Evolutionary conservation across 2,888 invertebrate species (phyloP).

Genomic region (Galeopsomyia nigrocyanea): DNA sequence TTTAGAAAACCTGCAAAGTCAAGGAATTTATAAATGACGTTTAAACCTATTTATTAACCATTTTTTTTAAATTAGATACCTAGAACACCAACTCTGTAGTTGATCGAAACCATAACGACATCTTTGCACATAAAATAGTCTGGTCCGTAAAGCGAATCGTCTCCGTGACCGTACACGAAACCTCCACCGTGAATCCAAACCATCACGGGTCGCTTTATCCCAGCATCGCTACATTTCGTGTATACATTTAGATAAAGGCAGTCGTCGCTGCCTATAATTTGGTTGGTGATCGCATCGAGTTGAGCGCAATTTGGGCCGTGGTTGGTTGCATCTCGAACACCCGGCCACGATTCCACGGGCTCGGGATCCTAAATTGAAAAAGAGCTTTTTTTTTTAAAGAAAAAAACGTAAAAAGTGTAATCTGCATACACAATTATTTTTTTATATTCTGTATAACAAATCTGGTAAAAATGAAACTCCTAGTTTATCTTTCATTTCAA

Average conservation of each 20-base stretch:
- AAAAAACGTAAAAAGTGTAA: too few species aligned
- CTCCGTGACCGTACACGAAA: slow-evolving; percentile 53
- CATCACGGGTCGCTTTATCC: slow-evolving; percentile 54
- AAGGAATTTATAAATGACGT: too few species aligned
- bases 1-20: slow-evolving; percentile 50
- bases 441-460: too few species aligned
- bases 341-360: slow-evolving; percentile 56
- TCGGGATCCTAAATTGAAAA: slow-evolving; percentile 55
- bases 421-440: too few species aligned
- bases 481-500: too few species aligned
- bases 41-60: too few species aligned
- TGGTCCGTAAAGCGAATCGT: slow-evolving; percentile 55
- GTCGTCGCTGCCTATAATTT: slow-evolving; percentile 57
- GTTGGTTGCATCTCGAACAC: slow-evolving; percentile 53
- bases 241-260: slow-evolving; percentile 63
- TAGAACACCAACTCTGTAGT: slow-evolving; percentile 30
- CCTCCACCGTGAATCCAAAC: slow-evolving; percentile 62
- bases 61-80: too few species aligned
- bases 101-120: slow-evolving; percentile 58
- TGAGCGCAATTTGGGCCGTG: slow-evolving; percentile 51
- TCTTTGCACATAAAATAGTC: slow-evolving; percentile 59
- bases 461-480: too few species aligned
- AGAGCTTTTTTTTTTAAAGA: too few species aligned
- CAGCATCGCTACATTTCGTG: slow-evolving; percentile 38
- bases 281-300: slow-evolving; percentile 25